Evolutionary conservation across 1,140 invertebrate genomes (phyloP), one percentile per base, ranked within the genome.

Genomic region (Neodiprion virginianus): DNA sequence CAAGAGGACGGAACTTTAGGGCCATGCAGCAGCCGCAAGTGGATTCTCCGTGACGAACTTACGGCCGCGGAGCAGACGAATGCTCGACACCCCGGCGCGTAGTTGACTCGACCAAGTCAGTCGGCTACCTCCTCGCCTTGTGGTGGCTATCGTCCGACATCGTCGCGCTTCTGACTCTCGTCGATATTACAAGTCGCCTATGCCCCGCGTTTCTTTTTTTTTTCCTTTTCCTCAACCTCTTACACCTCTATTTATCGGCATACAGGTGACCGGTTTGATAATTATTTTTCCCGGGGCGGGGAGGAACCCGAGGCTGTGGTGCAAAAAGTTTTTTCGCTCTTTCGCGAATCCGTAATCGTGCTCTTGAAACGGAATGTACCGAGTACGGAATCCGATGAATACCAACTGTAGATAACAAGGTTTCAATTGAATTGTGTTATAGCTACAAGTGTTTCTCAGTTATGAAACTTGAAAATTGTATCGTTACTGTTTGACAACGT

Each of bases 31-130:
- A 12, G n/a, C 11, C 53, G 53, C 53, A 61, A 61, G 53, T 40
- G 28, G 28, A 14, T 61, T 14, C 11, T 61, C 8, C 53, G 28
- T 40, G 11, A 61, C 11, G 53, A 61, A 61, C n/a, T 61, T 17
- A 61, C 53, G 53, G 53, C 8, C 8, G 28, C 53, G n/a, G 53
- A 61, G 53, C 53, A 61, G 53, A 61, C n/a, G 53, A 61, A 61
- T 61, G 53, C 53, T 17, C 53, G 53, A 61, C 53, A 17, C 53
- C 53, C 53, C 53, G 53, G 53, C 53, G 53, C 53, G 53, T 61
- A 61, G 53, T 61, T 61, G 53, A 61, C 53, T 61, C 4, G 28
- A 5, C 28, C 28, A 17, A 61, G 53, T 61, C 53, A 61, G 53
- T 61, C 53, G 53, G 53, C 53, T 61, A 17, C 53, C 53, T 61